Percentiles rank a stretch among this genome's conserved stretches.
Conservation (phyloP, 2,888 invertebrate species). For the Oxystoma pomonae region DNA sequence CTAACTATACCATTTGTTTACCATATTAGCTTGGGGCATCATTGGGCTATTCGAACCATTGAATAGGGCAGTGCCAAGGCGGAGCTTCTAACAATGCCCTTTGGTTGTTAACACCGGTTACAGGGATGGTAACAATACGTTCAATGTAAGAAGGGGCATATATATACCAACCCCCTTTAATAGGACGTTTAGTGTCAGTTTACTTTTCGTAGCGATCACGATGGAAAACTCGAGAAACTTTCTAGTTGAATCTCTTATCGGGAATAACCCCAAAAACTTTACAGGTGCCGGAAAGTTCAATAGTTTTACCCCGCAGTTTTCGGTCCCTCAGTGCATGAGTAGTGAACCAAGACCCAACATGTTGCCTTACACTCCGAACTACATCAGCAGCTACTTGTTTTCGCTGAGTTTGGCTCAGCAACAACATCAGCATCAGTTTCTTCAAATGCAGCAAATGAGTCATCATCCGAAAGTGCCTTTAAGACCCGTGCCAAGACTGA, state of each 20-base stretch:
- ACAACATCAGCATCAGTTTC: conserved; percentile 42
- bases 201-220: conserved; percentile 9
- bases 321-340: conserved; percentile 47
- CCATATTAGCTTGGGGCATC: conserved; percentile 31
- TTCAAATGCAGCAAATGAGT: conserved; percentile 40
- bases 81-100: conserved; percentile 32
- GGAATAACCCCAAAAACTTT: conserved; percentile 55
- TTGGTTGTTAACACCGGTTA: background rate
- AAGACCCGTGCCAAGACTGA: conserved; percentile 38
- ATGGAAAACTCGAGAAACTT: conserved; percentile 75
- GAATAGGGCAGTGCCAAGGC: conserved; percentile 37
- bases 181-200: conserved; percentile 9
- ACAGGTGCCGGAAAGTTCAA: background rate
- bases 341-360: conserved; percentile 49
- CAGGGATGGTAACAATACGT: conserved; percentile 28
- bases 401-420: conserved; percentile 61
- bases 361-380: conserved; percentile 62
- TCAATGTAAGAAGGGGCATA: conserved; percentile 37
- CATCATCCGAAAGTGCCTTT: conserved; percentile 35
- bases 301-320: conserved; percentile 32
- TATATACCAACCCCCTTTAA: conserved; percentile 29
- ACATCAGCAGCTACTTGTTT: conserved; percentile 61
- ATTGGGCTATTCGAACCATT: conserved; percentile 29
- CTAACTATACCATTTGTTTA: conserved; percentile 42
- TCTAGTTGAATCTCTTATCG: conserved; percentile 74